phyloP scores from a whole-genome alignment of 2,888 invertebrate genomes.

The Melieria omissa region DNA sequence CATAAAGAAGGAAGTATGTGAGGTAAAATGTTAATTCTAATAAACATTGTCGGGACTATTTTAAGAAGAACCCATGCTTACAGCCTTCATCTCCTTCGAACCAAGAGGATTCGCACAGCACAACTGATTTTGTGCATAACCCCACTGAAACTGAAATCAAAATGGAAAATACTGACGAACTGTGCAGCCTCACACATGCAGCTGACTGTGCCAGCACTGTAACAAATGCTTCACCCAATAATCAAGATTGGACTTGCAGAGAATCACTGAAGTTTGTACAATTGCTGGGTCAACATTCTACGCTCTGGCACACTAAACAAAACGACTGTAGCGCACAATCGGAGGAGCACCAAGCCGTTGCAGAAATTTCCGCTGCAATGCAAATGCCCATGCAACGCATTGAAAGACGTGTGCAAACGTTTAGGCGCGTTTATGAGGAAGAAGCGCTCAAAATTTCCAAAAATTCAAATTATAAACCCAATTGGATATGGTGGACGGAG shows the following conservation, averaged over 20 bases:
- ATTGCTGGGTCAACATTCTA: constrained; percentile 39
- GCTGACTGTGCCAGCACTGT: background rate
- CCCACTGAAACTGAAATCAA: background rate
- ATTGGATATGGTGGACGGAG: constrained; percentile 45
- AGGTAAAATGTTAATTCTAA: too few species aligned
- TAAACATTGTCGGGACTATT: too few species aligned
- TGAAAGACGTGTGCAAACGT: constrained; percentile 43
- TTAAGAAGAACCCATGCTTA: too few species aligned
- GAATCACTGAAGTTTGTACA: constrained; percentile 47
- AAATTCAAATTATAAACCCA: constrained; percentile 40
- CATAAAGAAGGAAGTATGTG: constrained; percentile 4
- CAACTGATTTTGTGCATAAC: background rate
- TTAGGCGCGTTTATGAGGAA: constrained; percentile 39
- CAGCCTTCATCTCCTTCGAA: too few species aligned
- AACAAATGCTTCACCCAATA: background rate
- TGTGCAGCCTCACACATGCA: background rate
- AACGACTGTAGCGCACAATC: too few species aligned
- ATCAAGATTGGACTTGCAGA: constrained; percentile 40
- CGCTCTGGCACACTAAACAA: constrained; percentile 40
- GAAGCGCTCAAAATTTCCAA: constrained; percentile 42
- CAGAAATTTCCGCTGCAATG: constrained; percentile 46
- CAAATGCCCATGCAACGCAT: constrained; percentile 43
- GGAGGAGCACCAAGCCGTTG: constrained; percentile 33
- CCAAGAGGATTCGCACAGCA: too few species aligned
- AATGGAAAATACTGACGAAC: background rate